Evolutionary conservation across 2,888 invertebrate species (phyloP).

Genomic region (Aplocera efformata): DNA sequence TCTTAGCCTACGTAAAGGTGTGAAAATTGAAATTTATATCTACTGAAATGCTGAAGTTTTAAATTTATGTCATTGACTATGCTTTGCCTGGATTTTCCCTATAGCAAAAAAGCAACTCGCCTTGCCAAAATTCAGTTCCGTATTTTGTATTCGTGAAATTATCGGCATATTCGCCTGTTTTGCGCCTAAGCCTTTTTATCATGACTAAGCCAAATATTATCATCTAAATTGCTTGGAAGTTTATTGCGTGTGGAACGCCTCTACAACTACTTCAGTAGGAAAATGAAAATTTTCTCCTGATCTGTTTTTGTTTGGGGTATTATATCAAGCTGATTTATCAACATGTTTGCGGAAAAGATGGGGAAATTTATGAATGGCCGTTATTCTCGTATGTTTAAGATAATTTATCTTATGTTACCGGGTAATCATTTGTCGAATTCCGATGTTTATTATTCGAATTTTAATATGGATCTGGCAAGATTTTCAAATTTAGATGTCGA

Average conservation of each 20-base stretch:
- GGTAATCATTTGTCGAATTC: no score
- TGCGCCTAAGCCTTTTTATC: constrained; percentile 30
- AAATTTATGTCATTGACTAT: no score
- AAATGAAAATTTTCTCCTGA: constrained; percentile 13
- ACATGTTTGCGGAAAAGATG: constrained; percentile 12
- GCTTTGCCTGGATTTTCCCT: no score
- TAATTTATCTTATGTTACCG: not conserved
- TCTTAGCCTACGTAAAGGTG: no score
- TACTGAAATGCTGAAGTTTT: no score
- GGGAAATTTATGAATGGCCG: constrained; percentile 12
- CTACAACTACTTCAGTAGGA: constrained; percentile 13
- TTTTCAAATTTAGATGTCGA: no score
- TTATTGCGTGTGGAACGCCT: constrained; percentile 23
- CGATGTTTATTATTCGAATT: no score
- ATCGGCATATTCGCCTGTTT: constrained; percentile 26
- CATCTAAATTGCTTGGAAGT: constrained; percentile 35
- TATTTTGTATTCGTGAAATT: constrained; percentile 21
- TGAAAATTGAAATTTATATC: no score
- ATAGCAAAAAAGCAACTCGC: no score
- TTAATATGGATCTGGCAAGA: no score
- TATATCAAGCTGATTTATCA: constrained; percentile 15
- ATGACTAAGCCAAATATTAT: constrained; percentile 31
- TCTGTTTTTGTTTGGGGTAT: constrained; percentile 8
- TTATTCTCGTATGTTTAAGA: constrained; percentile 13
- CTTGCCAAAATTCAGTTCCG: no score